phyloP scores from a whole-genome alignment of 2,113 vertebrate species.

The Sinocyclocheilus maitianheensis region DNA sequence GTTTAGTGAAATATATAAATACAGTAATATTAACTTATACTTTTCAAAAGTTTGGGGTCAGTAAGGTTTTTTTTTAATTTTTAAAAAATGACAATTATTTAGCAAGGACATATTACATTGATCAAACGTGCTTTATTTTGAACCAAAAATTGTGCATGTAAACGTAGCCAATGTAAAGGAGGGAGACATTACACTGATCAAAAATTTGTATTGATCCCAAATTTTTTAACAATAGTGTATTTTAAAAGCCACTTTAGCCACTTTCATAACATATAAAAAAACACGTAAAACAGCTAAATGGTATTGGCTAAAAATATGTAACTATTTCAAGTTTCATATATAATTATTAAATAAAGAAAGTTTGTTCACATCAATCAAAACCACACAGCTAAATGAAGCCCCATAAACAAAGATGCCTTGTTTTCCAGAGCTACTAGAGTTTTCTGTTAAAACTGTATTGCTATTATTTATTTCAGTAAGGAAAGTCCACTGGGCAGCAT shows the following conservation, averaged over 20 bases:
- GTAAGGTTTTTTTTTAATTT: too few species aligned
- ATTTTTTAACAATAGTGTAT: not conserved
- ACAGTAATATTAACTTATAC: not conserved
- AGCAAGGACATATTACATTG: too few species aligned
- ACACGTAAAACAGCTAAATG: not conserved
- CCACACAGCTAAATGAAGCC: slow-evolving; percentile 36
- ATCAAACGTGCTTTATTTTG: too few species aligned
- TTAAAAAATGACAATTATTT: too few species aligned
- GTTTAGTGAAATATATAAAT: not conserved
- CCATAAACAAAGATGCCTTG: slow-evolving; percentile 38
- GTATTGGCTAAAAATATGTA: not conserved
- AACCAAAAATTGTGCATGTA: too few species aligned
- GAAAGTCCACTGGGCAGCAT: slow-evolving; percentile 49
- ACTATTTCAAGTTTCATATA: not conserved
- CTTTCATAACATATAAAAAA: not conserved
- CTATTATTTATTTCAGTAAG: not conserved
- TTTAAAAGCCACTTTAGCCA: not conserved
- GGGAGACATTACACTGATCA: too few species aligned
- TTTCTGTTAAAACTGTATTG: not conserved
- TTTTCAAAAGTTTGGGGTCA: not conserved
- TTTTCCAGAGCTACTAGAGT: not conserved
- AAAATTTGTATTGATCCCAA: too few species aligned
- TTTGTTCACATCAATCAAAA: not conserved
- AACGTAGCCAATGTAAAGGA: too few species aligned
- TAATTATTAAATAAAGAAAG: not conserved